Base-by-base conservation (phyloP, 2,797 vertebrate species). In the Labroides dimidiatus region DNA sequence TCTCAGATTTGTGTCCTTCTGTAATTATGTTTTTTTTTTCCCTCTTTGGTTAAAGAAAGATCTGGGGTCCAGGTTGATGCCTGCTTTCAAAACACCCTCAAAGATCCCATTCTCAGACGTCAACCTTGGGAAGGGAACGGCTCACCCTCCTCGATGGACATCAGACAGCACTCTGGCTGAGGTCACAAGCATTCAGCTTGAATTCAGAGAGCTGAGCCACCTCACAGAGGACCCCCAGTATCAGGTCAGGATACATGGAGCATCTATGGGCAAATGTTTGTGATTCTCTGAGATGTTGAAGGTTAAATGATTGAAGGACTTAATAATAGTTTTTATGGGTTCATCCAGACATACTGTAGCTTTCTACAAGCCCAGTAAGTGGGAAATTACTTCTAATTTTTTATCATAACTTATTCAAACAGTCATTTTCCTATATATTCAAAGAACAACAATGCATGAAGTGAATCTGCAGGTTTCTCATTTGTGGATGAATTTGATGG, bases 181-280 rank as follows among this genome's bases (percentile, higher is more conserved):
- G 87, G 98, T 99, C 83, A 99, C 98, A 0, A 99, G 97, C 85
- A 96, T 99, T 47, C 98, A 99, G 91, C 86, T 99, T 84, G 98
- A 99, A 75, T 99, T 99, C 59, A 93, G 98, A 39, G 97, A 99
- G 90, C 95, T 99, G 39, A 97, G 96, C 16, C 95, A 93, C 4
- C 93, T 99, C 69, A 99, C 97, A 0, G 95, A 96, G 53, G 92
- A 95, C 19, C 92, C 91, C 0, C 94, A 93, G 45, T 99, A 96
- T 81, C 95, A 95, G 96, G 98, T 92, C 23, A 59, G 78, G 41
- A 63, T 14, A 21, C 43, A 33, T 6, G 13, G 49, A 16, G 11
- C 16, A 39, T 56, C 15, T 17, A 12, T 3, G 39, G 3, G 20
- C n/a, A n/a, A 45, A 30, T 20, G 10, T 55, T 11, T 42, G 19